Evolutionary conservation across 2,888 invertebrate genomes (phyloP), one percentile per base, ranked within the genome.

Genomic region (Luperina nickerlii): DNA sequence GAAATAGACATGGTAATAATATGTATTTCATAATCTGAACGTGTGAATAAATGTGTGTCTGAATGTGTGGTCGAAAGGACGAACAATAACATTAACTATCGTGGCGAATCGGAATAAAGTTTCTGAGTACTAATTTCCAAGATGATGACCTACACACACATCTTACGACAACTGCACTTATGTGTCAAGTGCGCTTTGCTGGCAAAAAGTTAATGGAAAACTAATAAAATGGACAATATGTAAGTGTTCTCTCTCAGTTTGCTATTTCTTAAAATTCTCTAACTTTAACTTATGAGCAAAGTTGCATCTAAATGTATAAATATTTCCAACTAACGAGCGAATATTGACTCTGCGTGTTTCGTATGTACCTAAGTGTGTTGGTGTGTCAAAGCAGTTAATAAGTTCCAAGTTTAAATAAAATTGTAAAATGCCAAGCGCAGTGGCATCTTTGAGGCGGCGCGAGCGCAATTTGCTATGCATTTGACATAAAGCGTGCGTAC

Each of bases 401-500:
- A 81, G 79, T 83, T 72, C 74, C 81, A 83, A 85, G 88, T 85
- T 88, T 86, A 90, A 92, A 91, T 91, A 92, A 92, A 92, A 90
- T 90, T 89, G 84, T 91, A 91, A 92, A 92, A 91, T 91, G 89
- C 87, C 91, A 91, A 86, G 79, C 86, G 85, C 88, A 90, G 91
- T 91, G 89, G 89, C 90, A 91, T 92, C 90, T 89, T 88, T 86
- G 78, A 80, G 57, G 82, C 81, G 81, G 76, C 77, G 76, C 83
- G 66, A 78, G 83, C 83, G 90, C 89, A 90, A 89, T 91, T 91
- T 91, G 90, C 88, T 91, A 92, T 93, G 91, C 90, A 90, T 93
- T 94, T 94, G 93, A 94, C 94, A 94, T 94, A 94, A 94, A 93
- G 91, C 91, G 92, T 93, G 91, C 92, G 91, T 93, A 92, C 91